Evolutionary conservation across 1,140 invertebrate species (phyloP).

Genomic region (Oppia nitens): DNA sequence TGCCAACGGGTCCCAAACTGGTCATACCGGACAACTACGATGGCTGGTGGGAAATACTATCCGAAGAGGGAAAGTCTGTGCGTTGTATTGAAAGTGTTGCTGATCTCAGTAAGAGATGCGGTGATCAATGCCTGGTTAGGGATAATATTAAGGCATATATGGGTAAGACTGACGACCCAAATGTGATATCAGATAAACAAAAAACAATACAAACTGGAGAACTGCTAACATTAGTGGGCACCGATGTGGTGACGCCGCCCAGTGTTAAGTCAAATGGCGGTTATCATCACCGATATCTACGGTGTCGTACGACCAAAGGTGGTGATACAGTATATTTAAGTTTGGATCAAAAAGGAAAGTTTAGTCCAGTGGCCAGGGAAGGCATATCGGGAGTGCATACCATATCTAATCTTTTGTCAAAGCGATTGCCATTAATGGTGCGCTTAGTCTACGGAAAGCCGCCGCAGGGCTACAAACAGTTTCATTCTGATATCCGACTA

Average conservation of each 20-base stretch:
- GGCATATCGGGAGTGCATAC: constrained; percentile 78
- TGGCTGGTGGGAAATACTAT: constrained; percentile 82
- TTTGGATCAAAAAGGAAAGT: constrained; percentile 68
- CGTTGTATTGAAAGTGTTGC: constrained; percentile 70
- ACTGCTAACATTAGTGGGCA: constrained; percentile 35
- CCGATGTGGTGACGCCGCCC: neutral
- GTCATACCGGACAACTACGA: constrained; percentile 74
- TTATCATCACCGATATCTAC: constrained; percentile 42
- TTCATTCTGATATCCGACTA: constrained; percentile 63
- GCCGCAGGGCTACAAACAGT: constrained; percentile 45
- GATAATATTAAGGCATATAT: constrained; percentile 62
- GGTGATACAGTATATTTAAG: constrained; percentile 64
- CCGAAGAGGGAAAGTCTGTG: constrained; percentile 74
- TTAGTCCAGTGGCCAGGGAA: constrained; percentile 71
- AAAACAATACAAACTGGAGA: constrained; percentile 55
- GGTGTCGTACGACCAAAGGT: constrained; percentile 65
- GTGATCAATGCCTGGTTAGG: constrained; percentile 62
- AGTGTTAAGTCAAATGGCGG: neutral
- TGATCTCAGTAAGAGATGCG: constrained; percentile 54
- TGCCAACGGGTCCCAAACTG: constrained; percentile 57
- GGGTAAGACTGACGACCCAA: constrained; percentile 34
- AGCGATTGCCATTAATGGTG: constrained; percentile 73
- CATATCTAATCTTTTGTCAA: constrained; percentile 57
- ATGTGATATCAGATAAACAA: constrained; percentile 45
- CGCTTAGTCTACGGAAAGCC: constrained; percentile 69